These are phyloP conservation scores for Cantharis rustica DNA, from an alignment of 2,888 invertebrate species.

Conservation along the genomic window DNA sequence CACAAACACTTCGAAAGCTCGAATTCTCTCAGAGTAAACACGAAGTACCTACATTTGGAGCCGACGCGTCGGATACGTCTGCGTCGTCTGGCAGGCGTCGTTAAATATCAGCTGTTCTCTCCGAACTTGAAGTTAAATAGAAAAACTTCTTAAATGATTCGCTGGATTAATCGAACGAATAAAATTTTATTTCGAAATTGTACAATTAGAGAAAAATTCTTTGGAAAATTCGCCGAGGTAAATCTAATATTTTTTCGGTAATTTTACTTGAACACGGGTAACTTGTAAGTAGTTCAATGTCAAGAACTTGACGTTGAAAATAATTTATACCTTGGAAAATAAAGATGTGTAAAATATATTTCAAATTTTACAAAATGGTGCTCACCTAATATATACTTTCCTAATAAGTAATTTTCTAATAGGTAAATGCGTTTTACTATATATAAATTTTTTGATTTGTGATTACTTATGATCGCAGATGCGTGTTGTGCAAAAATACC, in stretches of 20 bases:
- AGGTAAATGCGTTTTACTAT: neutral
- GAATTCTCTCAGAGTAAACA: conserved; percentile 37
- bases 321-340: neutral
- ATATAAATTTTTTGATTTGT: neutral
- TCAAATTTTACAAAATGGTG: neutral
- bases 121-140: conserved; percentile 19
- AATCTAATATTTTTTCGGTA: too few relatives aligned
- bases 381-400: neutral
- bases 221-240: neutral
- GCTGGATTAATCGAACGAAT: neutral
- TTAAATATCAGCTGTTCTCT: conserved; percentile 45
- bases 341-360: neutral
- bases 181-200: neutral
- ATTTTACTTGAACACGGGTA: neutral
- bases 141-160: neutral
- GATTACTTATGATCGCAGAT: neutral
- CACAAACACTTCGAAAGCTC: conserved; percentile 23
- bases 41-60: conserved; percentile 31
- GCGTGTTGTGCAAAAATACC: neutral
- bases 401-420: neutral
- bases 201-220: neutral
- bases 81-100: conserved; percentile 46
- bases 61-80: conserved; percentile 46
- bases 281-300: neutral
- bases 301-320: neutral